These are phyloP conservation scores for Hycleus phaleratus DNA, from an alignment of 1,140 invertebrate genomes.

Conservation along the genomic window DNA sequence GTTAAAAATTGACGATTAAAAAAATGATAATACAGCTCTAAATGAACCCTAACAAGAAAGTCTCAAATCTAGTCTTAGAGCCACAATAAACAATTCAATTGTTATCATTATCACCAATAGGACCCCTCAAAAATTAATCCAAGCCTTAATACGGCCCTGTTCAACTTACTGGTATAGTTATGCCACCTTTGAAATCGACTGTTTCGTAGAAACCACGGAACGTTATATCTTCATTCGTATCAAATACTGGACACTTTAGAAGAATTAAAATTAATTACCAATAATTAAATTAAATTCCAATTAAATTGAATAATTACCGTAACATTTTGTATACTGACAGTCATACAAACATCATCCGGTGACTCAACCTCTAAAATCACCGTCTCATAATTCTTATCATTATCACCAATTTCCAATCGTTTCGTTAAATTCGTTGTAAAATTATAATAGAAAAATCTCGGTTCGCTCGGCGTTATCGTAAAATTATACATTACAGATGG, in stretches of 20 bases:
- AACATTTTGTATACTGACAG: slow-evolving; percentile 66
- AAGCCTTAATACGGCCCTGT: too few relatives aligned
- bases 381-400: slow-evolving; percentile 42
- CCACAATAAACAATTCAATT: too few relatives aligned
- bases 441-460: slow-evolving; percentile 42
- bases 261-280: too few relatives aligned
- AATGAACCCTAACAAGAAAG: too few relatives aligned
- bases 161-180: slow-evolving; percentile 56
- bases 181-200: slow-evolving; percentile 61
- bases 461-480: slow-evolving; percentile 45
- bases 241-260: slow-evolving; percentile 67
- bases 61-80: too few relatives aligned
- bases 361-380: slow-evolving; percentile 55
- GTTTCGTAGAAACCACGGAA: slow-evolving; percentile 67
- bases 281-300: too few relatives aligned
- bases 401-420: not conserved
- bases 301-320: slow-evolving; percentile 44
- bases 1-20: too few relatives aligned
- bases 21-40: too few relatives aligned
- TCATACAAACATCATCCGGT: slow-evolving; percentile 59
- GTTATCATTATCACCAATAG: too few relatives aligned
- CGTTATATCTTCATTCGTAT: slow-evolving; percentile 61
- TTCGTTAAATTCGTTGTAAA: slow-evolving; percentile 45
- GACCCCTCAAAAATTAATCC: not conserved
- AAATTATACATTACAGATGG: slow-evolving; percentile 39